phyloP scores from a whole-genome alignment of 2,113 vertebrate genomes.

The Archocentrus centrarchus region DNA sequence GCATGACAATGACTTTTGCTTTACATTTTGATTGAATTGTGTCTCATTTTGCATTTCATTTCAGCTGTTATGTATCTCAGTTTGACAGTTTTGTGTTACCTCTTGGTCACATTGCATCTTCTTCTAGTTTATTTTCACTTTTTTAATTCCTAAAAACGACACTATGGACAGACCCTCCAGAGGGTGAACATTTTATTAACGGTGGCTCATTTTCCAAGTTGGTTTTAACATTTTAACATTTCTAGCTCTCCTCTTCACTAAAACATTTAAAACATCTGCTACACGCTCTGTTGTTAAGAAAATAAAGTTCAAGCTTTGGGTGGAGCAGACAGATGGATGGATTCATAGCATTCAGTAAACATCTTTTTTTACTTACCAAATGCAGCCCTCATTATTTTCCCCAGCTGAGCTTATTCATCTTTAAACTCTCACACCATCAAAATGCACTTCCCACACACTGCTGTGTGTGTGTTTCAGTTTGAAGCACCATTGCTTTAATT shows the following conservation, averaged over 20 bases:
- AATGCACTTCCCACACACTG: background rate
- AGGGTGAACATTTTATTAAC: background rate
- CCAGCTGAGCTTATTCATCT: slow-evolving; percentile 11
- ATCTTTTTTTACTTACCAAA: slow-evolving; percentile 58
- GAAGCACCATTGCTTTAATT: background rate
- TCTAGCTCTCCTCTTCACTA: background rate
- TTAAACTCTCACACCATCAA: slow-evolving; percentile 30
- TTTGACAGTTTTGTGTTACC: no score
- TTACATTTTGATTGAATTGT: background rate
- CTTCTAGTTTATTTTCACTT: no score
- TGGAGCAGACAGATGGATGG: slow-evolving; percentile 60
- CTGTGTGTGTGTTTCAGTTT: background rate
- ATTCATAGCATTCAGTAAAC: slow-evolving; percentile 64
- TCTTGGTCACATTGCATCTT: no score
- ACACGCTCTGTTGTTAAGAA: slow-evolving; percentile 15
- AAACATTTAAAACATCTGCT: background rate
- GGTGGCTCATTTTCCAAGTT: background rate
- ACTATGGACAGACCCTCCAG: background rate
- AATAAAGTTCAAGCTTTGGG: slow-evolving; percentile 62
- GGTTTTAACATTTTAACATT: background rate
- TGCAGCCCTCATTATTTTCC: slow-evolving; percentile 38
- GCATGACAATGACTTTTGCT: background rate
- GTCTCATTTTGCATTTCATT: no score
- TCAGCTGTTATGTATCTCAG: no score
- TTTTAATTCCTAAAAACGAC: no score